Conservation (phyloP, 2,888 invertebrate genomes). For the Oegoconia quadripuncta region DNA sequence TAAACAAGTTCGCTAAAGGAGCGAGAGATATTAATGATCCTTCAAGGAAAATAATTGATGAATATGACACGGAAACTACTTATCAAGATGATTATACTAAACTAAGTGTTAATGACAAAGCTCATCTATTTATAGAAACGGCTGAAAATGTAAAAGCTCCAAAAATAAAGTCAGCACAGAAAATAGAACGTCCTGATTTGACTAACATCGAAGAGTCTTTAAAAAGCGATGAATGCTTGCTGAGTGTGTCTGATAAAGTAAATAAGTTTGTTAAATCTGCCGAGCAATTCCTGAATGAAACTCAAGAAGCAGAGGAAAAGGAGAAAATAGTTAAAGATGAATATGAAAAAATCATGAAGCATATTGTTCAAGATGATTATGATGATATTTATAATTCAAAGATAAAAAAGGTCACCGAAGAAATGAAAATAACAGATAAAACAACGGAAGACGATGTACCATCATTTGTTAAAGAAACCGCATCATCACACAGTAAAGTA, state of each 20-base stretch:
- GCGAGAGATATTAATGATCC: constrained; percentile 57
- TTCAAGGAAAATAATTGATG: constrained; percentile 59
- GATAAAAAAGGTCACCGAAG: constrained; percentile 17
- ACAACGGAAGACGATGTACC: constrained; percentile 26
- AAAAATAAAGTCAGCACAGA: constrained; percentile 53
- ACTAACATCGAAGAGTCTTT: constrained; percentile 78
- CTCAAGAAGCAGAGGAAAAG: constrained; percentile 51
- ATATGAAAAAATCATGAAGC: constrained; percentile 65
- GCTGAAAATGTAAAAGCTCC: constrained; percentile 76
- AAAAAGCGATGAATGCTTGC: constrained; percentile 78
- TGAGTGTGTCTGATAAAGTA: constrained; percentile 83
- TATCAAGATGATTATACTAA: constrained; percentile 71
- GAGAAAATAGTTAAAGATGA: constrained; percentile 62
- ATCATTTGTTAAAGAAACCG: constrained; percentile 39
- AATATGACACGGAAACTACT: constrained; percentile 76
- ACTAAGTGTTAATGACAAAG: constrained; percentile 82
- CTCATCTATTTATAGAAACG: constrained; percentile 81
- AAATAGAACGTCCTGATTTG: constrained; percentile 71
- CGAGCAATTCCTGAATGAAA: constrained; percentile 70
- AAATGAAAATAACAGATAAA: constrained; percentile 8
- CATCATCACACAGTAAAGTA: constrained; percentile 42
- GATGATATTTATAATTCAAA: constrained; percentile 33
- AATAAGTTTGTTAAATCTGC: constrained; percentile 81
- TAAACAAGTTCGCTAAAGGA: constrained; percentile 81
- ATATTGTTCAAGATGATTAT: constrained; percentile 47